phyloP scores from a whole-genome alignment of 2,113 vertebrate genomes.

The Austrofundulus limnaeus region DNA sequence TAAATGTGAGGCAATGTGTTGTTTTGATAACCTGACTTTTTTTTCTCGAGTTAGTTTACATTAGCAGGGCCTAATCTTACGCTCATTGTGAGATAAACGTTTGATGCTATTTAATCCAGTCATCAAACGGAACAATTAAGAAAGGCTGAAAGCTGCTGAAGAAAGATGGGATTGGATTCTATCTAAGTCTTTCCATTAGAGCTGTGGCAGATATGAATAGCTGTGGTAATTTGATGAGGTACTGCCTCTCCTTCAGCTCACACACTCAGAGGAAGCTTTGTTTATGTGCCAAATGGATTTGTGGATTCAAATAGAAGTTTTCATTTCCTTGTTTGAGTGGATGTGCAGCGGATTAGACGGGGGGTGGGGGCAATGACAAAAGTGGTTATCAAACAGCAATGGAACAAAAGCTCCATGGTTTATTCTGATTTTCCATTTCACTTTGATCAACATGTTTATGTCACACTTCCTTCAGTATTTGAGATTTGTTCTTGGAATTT shows the following conservation, averaged over 20 bases:
- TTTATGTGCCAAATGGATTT: constrained; percentile 78
- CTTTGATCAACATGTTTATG: constrained; percentile 37
- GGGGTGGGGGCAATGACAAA: constrained; percentile 55
- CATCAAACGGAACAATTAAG: constrained; percentile 65
- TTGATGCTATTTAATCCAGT: constrained; percentile 53
- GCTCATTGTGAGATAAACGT: constrained; percentile 29
- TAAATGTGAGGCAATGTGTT: constrained; percentile 4
- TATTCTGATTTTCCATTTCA: constrained; percentile 47
- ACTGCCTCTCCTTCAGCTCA: constrained; percentile 63
- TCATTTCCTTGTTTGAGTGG: constrained; percentile 76
- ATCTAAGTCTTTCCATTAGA: constrained; percentile 70
- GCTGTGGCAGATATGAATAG: constrained; percentile 71
- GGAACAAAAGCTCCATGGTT: constrained; percentile 65
- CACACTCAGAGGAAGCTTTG: constrained; percentile 74
- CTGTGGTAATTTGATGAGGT: constrained; percentile 74
- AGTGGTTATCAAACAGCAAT: constrained; percentile 57
- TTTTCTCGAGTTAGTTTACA: constrained; percentile 21
- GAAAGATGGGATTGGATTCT: constrained; percentile 74
- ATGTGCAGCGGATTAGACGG: constrained; percentile 67
- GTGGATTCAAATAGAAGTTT: constrained; percentile 75
- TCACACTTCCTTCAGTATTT: constrained; percentile 9
- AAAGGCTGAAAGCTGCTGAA: constrained; percentile 54
- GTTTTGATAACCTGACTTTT: neutral
- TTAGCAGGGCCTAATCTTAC: constrained; percentile 15
- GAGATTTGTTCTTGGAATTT: constrained; percentile 14